phyloP scores from a whole-genome alignment of 2,888 invertebrate genomes.

The Camponotus fellah region DNA sequence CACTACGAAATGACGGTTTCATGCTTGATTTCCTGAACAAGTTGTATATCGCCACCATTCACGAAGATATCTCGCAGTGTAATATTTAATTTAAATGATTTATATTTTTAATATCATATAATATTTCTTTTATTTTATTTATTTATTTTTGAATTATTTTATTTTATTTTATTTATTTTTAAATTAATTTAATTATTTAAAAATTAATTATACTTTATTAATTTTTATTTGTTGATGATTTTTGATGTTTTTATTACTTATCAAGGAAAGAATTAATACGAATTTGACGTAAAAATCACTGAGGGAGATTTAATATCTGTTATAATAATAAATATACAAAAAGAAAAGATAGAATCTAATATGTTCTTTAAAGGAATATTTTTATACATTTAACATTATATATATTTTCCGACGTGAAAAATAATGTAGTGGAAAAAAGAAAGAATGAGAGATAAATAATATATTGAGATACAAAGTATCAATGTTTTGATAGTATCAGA shows the following conservation, averaged over 20 bases:
- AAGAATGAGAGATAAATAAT: background rate
- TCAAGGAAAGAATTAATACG: background rate
- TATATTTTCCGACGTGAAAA: background rate
- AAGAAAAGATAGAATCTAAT: background rate
- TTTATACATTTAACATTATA: too few relatives aligned
- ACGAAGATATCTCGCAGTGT: background rate
- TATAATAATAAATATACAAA: background rate
- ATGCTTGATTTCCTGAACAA: background rate
- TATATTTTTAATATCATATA: background rate
- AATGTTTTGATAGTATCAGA: conserved; percentile 3
- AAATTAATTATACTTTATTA: too few relatives aligned
- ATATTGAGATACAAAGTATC: background rate
- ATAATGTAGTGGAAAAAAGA: background rate
- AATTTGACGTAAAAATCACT: background rate
- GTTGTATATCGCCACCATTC: background rate
- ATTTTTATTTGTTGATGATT: too few relatives aligned
- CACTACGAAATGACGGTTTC: background rate
- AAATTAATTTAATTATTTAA: too few relatives aligned
- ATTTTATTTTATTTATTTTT: too few relatives aligned
- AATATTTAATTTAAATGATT: background rate
- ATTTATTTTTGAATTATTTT: too few relatives aligned
- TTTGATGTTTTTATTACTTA: too few relatives aligned
- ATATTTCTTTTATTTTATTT: background rate
- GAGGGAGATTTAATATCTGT: background rate
- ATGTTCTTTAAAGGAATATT: background rate